These are phyloP conservation scores for Acronicta aceris DNA, from an alignment of 2,888 invertebrate species.

Conservation along the genomic window DNA sequence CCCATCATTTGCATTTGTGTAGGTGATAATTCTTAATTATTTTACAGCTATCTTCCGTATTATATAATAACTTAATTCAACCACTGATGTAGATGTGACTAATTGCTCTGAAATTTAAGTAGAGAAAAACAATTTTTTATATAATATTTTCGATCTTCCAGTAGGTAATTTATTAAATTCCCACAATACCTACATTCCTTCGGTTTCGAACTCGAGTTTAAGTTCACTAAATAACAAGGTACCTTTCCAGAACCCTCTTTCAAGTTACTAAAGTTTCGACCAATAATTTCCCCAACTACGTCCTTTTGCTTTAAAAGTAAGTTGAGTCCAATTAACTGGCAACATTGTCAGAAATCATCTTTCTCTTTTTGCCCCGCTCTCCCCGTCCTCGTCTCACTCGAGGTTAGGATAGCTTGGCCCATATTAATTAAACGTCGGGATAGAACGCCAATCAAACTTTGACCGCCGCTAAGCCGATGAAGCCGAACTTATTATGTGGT, in stretches of 20 bases:
- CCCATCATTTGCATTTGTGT: slow-evolving; percentile 52
- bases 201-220: slow-evolving; percentile 57
- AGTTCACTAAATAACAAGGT: slow-evolving; percentile 67
- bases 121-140: slow-evolving; percentile 1
- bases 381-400: slow-evolving; percentile 70
- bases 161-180: slow-evolving; percentile 46
- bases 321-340: slow-evolving; percentile 81
- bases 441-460: slow-evolving; percentile 88
- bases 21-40: slow-evolving; percentile 52
- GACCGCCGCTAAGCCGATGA: slow-evolving; percentile 86
- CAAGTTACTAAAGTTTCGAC: slow-evolving; percentile 69
- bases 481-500: slow-evolving; percentile 86
- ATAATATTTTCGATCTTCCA: slow-evolving; percentile 22
- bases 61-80: slow-evolving; percentile 54
- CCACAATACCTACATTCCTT: slow-evolving; percentile 59
- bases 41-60: slow-evolving; percentile 46
- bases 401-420: slow-evolving; percentile 76
- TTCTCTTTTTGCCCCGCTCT: slow-evolving; percentile 67
- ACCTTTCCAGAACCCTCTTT: slow-evolving; percentile 64
- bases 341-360: slow-evolving; percentile 74
- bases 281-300: slow-evolving; percentile 75
- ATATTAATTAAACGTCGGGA: slow-evolving; percentile 87
- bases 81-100: slow-evolving; percentile 12
- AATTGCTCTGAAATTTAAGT: slow-evolving; percentile 8
- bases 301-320: slow-evolving; percentile 76